Percentiles rank a stretch among this genome's conserved stretches.
Evolutionary conservation across 2,888 invertebrate genomes (phyloP).

Genomic region (Cephus spinipes): DNA sequence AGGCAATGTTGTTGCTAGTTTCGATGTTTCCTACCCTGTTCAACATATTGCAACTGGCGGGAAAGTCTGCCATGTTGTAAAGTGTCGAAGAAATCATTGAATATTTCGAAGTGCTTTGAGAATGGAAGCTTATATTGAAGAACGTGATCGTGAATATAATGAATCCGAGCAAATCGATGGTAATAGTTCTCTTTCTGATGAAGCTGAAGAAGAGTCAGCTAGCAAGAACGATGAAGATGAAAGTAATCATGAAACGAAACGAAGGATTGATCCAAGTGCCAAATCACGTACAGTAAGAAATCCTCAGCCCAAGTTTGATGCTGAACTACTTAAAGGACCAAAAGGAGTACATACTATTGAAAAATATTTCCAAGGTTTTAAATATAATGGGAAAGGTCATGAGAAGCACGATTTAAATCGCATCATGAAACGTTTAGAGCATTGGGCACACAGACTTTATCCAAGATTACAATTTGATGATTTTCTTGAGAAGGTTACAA

Average conservation of each 20-base stretch:
- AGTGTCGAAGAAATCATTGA: not conserved
- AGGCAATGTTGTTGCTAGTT: not conserved
- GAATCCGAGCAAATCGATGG: not conserved
- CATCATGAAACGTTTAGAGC: conserved; percentile 85
- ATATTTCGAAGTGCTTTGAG: not conserved
- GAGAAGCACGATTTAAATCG: conserved; percentile 86
- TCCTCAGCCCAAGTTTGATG: conserved; percentile 77
- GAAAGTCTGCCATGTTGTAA: not conserved
- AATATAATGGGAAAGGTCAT: conserved; percentile 84
- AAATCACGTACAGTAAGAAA: conserved; percentile 73
- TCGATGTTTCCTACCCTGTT: not conserved
- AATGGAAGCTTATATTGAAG: not conserved
- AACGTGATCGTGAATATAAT: not conserved
- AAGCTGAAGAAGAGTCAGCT: conserved; percentile 17
- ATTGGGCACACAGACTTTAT: conserved; percentile 94
- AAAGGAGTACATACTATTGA: conserved; percentile 86
- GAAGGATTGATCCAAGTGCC: conserved; percentile 65
- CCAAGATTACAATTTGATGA: conserved; percentile 92
- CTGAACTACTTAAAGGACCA: conserved; percentile 79
- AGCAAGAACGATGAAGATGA: conserved; percentile 28
- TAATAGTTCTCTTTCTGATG: not conserved
- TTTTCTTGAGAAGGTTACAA: conserved; percentile 82
- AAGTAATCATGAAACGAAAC: conserved; percentile 41
- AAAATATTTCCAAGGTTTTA: conserved; percentile 83
- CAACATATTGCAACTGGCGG: not conserved